These are phyloP conservation scores for Phrynocephalus guinanensis DNA, from an alignment of 2,797 vertebrate species.

Conservation along the genomic window DNA sequence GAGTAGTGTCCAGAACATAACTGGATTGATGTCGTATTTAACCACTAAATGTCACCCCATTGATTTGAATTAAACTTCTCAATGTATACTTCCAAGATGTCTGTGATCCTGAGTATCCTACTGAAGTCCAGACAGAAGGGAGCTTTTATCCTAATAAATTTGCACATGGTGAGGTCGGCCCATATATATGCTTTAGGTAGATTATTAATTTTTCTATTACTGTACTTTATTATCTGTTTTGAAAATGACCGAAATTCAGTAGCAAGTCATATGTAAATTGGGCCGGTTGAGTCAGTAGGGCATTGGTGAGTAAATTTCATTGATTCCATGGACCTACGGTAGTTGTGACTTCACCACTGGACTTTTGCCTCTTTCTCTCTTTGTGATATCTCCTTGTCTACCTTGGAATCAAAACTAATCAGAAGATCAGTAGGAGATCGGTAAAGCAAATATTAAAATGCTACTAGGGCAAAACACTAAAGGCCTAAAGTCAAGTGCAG, in stretches of 20 bases:
- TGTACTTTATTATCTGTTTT: background rate
- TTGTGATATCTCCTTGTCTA: background rate
- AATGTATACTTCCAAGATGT: background rate
- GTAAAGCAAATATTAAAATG: background rate
- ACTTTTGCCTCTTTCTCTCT: background rate
- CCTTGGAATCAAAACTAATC: background rate
- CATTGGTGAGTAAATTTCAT: too few relatives aligned
- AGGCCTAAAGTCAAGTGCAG: slow-evolving; percentile 50
- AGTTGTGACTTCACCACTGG: too few relatives aligned
- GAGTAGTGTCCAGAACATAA: background rate
- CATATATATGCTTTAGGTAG: background rate
- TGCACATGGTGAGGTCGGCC: background rate
- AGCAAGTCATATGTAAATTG: too few relatives aligned
- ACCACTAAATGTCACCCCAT: background rate
- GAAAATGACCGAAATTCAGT: too few relatives aligned
- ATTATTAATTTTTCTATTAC: background rate
- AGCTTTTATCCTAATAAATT: background rate
- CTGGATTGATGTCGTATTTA: background rate
- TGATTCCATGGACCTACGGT: too few relatives aligned
- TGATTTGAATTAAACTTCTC: background rate
- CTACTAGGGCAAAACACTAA: slow-evolving; percentile 55
- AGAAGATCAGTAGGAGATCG: background rate
- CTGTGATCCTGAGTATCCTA: background rate
- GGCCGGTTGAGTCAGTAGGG: too few relatives aligned
- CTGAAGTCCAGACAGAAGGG: background rate